These are phyloP conservation scores for Brachyhypopomus gauderio DNA, from an alignment of 2,113 vertebrate genomes.

Conservation along the genomic window DNA sequence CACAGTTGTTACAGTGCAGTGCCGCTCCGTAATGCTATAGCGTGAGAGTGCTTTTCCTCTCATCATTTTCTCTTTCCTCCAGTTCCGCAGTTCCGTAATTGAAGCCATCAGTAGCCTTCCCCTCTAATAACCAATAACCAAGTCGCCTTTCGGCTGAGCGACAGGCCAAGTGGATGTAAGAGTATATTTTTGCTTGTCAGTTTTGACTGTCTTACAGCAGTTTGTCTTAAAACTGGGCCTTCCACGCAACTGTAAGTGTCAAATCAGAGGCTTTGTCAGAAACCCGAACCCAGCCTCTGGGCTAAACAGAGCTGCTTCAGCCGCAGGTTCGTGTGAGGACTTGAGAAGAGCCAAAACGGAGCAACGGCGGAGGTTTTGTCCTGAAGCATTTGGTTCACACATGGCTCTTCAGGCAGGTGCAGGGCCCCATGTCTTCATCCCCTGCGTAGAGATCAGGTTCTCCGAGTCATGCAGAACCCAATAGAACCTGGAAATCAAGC, in stretches of 20 bases:
- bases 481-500: no score
- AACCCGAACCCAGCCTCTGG: constrained; percentile 45
- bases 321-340: constrained; percentile 41
- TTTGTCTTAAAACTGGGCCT: constrained; percentile 31
- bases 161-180: constrained; percentile 40
- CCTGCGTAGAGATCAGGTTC: background rate
- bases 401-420: no score
- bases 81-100: constrained; percentile 53
- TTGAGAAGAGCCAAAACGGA: constrained; percentile 5
- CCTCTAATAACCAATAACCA: constrained; percentile 47
- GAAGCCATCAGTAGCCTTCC: constrained; percentile 45
- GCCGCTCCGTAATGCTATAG: constrained; percentile 11
- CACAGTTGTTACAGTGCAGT: constrained; percentile 31
- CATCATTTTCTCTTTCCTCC: constrained; percentile 17
- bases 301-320: constrained; percentile 36
- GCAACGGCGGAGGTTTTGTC: background rate
- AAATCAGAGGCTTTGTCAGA: constrained; percentile 34
- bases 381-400: no score
- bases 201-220: constrained; percentile 26
- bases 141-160: constrained; percentile 56
- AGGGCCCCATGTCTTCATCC: background rate
- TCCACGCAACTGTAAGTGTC: constrained; percentile 55
- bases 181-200: constrained; percentile 41
- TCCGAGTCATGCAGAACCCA: background rate
- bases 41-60: constrained; percentile 11